A percentile compares a stretch with the other conserved stretches of the same genome.
phyloP scores from a whole-genome alignment of 2,113 vertebrate genomes.

The Ictalurus furcatus region DNA sequence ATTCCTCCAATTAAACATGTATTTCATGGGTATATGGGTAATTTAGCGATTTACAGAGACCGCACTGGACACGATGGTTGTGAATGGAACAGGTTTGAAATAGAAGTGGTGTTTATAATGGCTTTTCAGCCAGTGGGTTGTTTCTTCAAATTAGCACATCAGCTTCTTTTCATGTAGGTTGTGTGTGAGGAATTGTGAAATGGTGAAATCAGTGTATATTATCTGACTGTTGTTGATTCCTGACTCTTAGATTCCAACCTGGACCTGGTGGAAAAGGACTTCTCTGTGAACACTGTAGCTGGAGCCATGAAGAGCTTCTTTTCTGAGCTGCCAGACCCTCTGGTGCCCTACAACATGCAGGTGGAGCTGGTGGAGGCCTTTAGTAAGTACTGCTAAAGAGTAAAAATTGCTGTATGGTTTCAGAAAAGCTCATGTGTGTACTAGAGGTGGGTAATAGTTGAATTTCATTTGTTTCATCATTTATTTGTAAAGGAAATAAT shows the following conservation, averaged over 20 bases:
- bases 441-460: neutral
- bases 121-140: neutral
- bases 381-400: constrained; percentile 78
- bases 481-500: neutral
- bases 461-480: neutral
- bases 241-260: constrained; percentile 78
- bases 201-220: neutral
- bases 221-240: neutral
- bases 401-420: neutral
- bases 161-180: neutral
- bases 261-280: constrained; percentile 92
- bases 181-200: neutral
- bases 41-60: constrained; percentile 8
- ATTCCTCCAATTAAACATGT: constrained; percentile 11
- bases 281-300: constrained; percentile 90
- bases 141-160: neutral
- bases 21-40: constrained; percentile 13
- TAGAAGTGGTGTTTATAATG: neutral
- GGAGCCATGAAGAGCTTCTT: constrained; percentile 98
- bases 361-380: constrained; percentile 88
- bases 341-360: constrained; percentile 92
- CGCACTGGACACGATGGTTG: neutral
- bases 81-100: constrained; percentile 11
- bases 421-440: neutral
- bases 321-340: constrained; percentile 89